Percentiles rank a stretch among this genome's conserved stretches.
phyloP scores from a whole-genome alignment of 2,888 invertebrate genomes.

The Melanostoma mellinum region DNA sequence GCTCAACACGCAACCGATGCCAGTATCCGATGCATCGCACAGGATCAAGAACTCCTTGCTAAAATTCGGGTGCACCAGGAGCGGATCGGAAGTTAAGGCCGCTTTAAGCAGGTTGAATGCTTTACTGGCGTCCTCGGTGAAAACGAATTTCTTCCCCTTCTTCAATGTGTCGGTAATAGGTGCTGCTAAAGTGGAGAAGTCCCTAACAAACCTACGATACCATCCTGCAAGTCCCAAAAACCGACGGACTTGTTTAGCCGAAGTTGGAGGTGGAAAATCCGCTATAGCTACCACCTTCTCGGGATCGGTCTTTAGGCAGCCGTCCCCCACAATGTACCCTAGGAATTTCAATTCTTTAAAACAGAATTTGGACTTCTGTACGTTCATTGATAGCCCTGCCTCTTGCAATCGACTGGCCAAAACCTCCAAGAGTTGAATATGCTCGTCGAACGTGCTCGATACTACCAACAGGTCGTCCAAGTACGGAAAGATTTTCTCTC shows the following conservation, averaged over 20 bases:
- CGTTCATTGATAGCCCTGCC: neutral
- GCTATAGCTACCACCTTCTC: too few relatives aligned
- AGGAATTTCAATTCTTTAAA: neutral
- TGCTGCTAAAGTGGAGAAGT: too few relatives aligned
- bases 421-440: neutral
- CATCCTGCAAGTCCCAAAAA: constrained; percentile 21
- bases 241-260: constrained; percentile 1
- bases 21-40: too few relatives aligned
- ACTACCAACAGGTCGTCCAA: neutral
- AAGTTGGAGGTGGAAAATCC: neutral
- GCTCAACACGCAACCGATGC: too few relatives aligned
- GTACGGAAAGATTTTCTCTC: constrained; percentile 38
- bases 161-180: too few relatives aligned
- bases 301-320: constrained; percentile 6
- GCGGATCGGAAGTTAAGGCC: too few relatives aligned
- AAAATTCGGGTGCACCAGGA: neutral
- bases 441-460: neutral
- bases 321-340: constrained; percentile 17
- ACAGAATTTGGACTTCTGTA: neutral
- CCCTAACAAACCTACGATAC: too few relatives aligned
- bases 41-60: too few relatives aligned
- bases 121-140: too few relatives aligned
- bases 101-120: too few relatives aligned
- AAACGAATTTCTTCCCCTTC: too few relatives aligned
- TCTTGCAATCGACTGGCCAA: neutral